Base-by-base conservation (phyloP, 2,888 invertebrate species). In the Gryllus longicercus region DNA sequence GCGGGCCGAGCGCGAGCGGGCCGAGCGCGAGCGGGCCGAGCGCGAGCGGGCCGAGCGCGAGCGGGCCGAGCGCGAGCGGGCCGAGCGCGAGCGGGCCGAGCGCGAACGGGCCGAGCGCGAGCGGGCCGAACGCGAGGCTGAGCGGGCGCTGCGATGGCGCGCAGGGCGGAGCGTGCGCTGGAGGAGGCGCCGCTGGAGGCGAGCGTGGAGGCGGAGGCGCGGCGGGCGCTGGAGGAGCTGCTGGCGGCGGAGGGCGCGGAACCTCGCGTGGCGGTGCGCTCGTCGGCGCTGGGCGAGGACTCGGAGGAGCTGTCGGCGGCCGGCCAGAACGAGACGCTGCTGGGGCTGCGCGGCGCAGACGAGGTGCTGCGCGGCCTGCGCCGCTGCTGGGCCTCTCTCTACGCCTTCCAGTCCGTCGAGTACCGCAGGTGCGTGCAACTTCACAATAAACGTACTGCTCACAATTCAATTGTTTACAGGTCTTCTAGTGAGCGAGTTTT, bases 331-430 rank as follows among this genome's bases (percentile, higher is more conserved):
- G 92, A 93, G 81, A 95, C 95, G 0, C 90, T 92, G 82, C 88
- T 96, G 4, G 94, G 95, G 0, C 80, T 81, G 25, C 80, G 51
- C n/a, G 81, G 83, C 14, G 80, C 83, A 76, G 87, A 86, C 0
- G 89, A 91, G 80, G 87, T 94, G 14, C 82, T 91, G 16, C 84
- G 87, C 51, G 92, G 91, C 11, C 88, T 96, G 2, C 87, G 90
- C 77, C 89, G 90, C 80, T 96, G 96, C 86, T 96, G 96, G 96
- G 93, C 93, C 0, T 96, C 96, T 1, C 90, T 95, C 83, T 96
- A 92, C 85, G 90, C 93, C 0, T 92, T 90, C 84, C 93, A 92
- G 83, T 95, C 95, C 83, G 92, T 94, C 0, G 90, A 92, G 83
- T 96, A 96, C 85, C 89, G 95, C 84, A 91, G 93, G 93, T 94